phyloP scores from a whole-genome alignment of 2,888 invertebrate genomes.

The Sipunculus nudus region DNA sequence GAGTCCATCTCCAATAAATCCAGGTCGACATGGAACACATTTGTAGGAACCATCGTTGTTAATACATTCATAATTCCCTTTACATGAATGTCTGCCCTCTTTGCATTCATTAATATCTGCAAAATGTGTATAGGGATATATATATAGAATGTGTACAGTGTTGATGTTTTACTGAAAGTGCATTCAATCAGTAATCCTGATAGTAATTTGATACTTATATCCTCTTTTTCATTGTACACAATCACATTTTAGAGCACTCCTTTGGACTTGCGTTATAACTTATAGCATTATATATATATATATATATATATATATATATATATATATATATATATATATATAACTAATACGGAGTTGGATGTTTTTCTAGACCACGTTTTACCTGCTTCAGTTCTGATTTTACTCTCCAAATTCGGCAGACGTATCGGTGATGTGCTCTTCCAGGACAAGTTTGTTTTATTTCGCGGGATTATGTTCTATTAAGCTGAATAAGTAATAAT shows the following conservation, averaged over 20 bases:
- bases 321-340: not conserved
- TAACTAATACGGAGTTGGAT: too few species aligned
- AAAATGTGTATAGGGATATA: not conserved
- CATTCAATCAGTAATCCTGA: too few species aligned
- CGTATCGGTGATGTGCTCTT: too few species aligned
- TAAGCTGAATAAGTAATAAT: too few species aligned
- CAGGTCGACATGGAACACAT: conserved; percentile 13
- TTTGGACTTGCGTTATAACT: not conserved
- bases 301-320: conserved; percentile 2
- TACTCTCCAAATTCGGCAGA: too few species aligned
- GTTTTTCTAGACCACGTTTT: too few species aligned
- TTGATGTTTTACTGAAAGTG: too few species aligned
- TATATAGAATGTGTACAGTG: too few species aligned
- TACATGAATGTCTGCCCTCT: not conserved
- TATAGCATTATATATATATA: not conserved
- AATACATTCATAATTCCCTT: conserved; percentile 4
- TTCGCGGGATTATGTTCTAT: too few species aligned
- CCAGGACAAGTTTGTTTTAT: too few species aligned
- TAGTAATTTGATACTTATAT: conserved; percentile 1
- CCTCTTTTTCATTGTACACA: conserved; percentile 5
- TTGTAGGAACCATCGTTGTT: conserved; percentile 11
- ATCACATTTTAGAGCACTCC: conserved; percentile 2
- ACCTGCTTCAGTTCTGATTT: too few species aligned
- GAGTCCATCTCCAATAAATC: conserved; percentile 8
- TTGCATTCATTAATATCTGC: conserved; percentile 27